These are phyloP conservation scores for Notarius lentiginosus DNA, from an alignment of 2,113 vertebrate genomes.

Conservation along the genomic window DNA sequence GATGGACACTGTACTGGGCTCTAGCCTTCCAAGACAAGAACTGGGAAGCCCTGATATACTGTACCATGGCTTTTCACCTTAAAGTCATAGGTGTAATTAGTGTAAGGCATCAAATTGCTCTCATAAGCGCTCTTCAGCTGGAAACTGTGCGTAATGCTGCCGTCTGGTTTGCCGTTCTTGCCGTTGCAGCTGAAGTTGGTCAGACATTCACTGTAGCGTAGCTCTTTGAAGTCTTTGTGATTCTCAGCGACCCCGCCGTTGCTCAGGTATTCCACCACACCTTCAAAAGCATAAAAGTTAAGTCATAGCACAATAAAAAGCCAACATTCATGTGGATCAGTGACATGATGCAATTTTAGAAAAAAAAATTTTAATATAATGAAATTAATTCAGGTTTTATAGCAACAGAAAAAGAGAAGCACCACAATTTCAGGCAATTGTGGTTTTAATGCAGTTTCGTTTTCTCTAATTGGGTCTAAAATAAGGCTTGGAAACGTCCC, in stretches of 20 bases:
- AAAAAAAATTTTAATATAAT: background rate
- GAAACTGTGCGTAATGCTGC: conserved; percentile 95
- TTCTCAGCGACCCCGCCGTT: conserved; percentile 94
- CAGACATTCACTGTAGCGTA: conserved; percentile 94
- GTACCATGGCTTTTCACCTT: conserved; percentile 77
- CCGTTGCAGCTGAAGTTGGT: conserved; percentile 97
- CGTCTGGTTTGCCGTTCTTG: conserved; percentile 87
- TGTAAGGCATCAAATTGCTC: conserved; percentile 97
- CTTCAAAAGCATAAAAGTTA: conserved; percentile 63
- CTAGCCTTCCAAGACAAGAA: background rate
- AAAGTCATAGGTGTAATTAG: conserved; percentile 99
- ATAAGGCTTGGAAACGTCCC: background rate
- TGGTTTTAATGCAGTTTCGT: background rate
- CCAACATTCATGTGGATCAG: too few species aligned
- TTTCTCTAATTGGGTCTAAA: background rate
- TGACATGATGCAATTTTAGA: background rate
- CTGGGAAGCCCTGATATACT: background rate
- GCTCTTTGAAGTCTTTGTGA: conserved; percentile 99
- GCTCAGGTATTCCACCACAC: conserved; percentile 97
- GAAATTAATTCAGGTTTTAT: background rate
- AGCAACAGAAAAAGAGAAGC: background rate
- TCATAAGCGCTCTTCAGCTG: conserved; percentile 98
- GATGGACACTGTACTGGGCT: too few species aligned
- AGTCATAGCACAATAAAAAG: conserved; percentile 9
- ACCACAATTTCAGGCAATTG: background rate